These are phyloP conservation scores for Diprion similis DNA, from an alignment of 1,140 invertebrate species.

Conservation along the genomic window DNA sequence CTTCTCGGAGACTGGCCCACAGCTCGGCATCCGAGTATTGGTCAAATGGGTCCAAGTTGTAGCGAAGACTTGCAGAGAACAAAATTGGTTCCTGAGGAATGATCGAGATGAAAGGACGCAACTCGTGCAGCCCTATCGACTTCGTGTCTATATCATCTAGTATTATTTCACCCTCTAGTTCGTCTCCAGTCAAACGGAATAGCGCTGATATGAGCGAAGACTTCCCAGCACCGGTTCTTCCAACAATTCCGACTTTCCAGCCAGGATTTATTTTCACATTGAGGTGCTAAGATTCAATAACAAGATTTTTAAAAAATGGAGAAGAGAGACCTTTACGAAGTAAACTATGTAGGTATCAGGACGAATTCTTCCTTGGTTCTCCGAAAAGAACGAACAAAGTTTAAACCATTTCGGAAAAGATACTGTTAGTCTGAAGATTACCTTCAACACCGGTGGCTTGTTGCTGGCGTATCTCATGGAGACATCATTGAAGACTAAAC, in stretches of 20 bases:
- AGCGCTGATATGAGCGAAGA: slow-evolving; percentile 78
- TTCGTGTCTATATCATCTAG: slow-evolving; percentile 76
- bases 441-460: slow-evolving; percentile 72
- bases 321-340: too few relatives aligned
- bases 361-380: not conserved
- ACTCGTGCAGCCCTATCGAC: slow-evolving; percentile 70
- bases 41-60: slow-evolving; percentile 86
- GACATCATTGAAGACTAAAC: slow-evolving; percentile 67
- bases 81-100: slow-evolving; percentile 87
- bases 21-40: slow-evolving; percentile 68
- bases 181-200: slow-evolving; percentile 68
- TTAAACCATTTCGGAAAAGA: not conserved
- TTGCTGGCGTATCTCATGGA: slow-evolving; percentile 70
- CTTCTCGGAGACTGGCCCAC: slow-evolving; percentile 62
- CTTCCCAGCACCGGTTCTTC: slow-evolving; percentile 84
- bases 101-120: slow-evolving; percentile 79
- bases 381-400: too few relatives aligned
- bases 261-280: slow-evolving; percentile 68
- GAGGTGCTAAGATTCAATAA: slow-evolving; percentile 54
- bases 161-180: slow-evolving; percentile 55
- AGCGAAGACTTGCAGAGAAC: slow-evolving; percentile 80
- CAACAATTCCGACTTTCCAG: slow-evolving; percentile 78
- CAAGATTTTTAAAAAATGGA: too few relatives aligned
- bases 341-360: not conserved
- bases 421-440: slow-evolving; percentile 28